A percentile compares a stretch with the other conserved stretches of the same genome.
Conservation (phyloP, 30 jellyfish, hydroid and myxozoan genomes). For the Pelagia noctiluca region DNA sequence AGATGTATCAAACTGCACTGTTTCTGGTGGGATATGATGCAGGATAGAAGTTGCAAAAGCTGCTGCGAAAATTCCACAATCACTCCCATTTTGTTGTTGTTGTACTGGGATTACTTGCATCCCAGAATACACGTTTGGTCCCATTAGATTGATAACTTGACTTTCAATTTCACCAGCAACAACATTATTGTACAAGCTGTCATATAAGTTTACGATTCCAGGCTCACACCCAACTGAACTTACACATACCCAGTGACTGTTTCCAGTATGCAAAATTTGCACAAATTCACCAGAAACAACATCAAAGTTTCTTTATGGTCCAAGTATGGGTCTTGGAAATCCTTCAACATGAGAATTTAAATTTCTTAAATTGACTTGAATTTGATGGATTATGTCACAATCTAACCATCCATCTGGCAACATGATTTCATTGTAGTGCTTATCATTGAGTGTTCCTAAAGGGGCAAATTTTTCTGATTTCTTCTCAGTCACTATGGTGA, state of each 20-base stretch:
- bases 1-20: not conserved
- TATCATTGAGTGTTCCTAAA: slow-evolving; percentile 30
- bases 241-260: slow-evolving; percentile 33
- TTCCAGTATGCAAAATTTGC: not conserved
- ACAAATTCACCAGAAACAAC: slow-evolving; percentile 43
- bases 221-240: slow-evolving; percentile 46
- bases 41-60: not conserved
- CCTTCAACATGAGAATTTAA: slow-evolving; percentile 49
- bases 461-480: slow-evolving; percentile 49
- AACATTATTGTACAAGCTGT: slow-evolving; percentile 35
- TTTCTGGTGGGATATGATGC: not conserved
- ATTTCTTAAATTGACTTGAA: slow-evolving; percentile 20
- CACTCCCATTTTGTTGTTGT: not conserved
- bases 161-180: not conserved
- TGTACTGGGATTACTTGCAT: not conserved
- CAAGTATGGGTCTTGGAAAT: slow-evolving; percentile 41
- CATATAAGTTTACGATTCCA: slow-evolving; percentile 3
- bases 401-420: slow-evolving; percentile 45
- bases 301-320: slow-evolving; percentile 35
- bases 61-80: not conserved
- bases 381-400: slow-evolving; percentile 43
- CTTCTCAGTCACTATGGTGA: slow-evolving; percentile 35
- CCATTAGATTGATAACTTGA: not conserved
- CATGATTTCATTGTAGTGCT: slow-evolving; percentile 9
- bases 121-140: slow-evolving; percentile 3